A percentile compares a stretch with the other conserved stretches of the same genome.
Evolutionary conservation across 2,113 vertebrate species (phyloP).

Genomic region (Anseranas semipalmata): DNA sequence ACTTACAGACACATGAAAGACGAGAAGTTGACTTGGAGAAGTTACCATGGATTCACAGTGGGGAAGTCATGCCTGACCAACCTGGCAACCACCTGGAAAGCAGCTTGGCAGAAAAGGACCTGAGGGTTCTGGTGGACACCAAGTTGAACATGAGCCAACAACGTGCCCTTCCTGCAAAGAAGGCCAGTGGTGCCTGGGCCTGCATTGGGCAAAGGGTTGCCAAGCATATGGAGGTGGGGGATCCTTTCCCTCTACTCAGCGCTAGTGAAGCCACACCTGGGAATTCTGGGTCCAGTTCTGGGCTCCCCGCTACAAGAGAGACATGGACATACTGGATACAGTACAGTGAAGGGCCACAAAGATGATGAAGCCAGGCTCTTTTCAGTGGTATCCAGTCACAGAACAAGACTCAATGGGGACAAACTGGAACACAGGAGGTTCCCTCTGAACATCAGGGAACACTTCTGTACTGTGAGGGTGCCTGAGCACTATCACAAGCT

Average conservation of each 20-base stretch:
- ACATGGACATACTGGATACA: neutral
- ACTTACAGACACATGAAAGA: neutral
- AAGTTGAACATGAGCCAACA: neutral
- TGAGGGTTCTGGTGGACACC: neutral
- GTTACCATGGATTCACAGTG: neutral
- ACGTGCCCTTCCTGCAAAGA: neutral
- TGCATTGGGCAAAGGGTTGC: neutral
- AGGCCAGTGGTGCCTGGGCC: no score
- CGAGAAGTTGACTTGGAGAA: neutral
- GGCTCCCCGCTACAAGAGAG: neutral
- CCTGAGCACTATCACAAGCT: neutral
- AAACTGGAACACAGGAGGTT: neutral
- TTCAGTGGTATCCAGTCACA: neutral
- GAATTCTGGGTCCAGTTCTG: neutral
- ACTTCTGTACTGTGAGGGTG: neutral
- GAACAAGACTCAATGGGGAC: neutral
- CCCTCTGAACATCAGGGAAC: neutral
- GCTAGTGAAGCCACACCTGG: neutral
- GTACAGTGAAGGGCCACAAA: neutral
- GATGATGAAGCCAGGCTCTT: neutral
- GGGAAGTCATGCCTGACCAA: neutral
- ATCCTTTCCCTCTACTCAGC: neutral
- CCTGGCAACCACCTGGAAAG: neutral
- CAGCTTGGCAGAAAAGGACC: neutral
- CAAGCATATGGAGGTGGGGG: neutral